phyloP scores from a whole-genome alignment of 1,140 invertebrate genomes.

The Anoplophora glabripennis region DNA sequence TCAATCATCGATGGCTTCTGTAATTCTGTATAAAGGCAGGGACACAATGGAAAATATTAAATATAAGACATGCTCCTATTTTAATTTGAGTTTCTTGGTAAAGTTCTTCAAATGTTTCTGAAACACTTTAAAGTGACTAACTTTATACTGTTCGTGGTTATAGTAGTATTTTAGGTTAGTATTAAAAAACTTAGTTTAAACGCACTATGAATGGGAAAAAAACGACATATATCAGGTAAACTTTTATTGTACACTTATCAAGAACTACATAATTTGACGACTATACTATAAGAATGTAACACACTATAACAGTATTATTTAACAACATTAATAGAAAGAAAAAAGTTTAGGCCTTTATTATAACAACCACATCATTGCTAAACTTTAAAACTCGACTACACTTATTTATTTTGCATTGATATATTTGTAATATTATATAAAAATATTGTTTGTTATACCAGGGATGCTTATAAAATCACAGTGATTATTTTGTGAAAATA shows the following conservation, averaged over 20 bases:
- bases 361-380: conserved; percentile 20
- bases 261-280: conserved; percentile 28
- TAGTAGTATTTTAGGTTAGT: too few relatives aligned
- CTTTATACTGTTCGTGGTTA: too few relatives aligned
- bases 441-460: conserved; percentile 22
- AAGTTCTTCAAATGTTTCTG: too few relatives aligned
- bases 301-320: conserved; percentile 31
- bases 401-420: conserved; percentile 21
- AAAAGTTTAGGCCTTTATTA: conserved; percentile 30
- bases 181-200: too few relatives aligned
- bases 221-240: background rate
- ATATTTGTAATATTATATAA: conserved; percentile 22
- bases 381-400: conserved; percentile 15
- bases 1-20: too few relatives aligned
- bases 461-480: conserved; percentile 2
- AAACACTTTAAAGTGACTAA: too few relatives aligned
- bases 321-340: conserved; percentile 31
- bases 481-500: conserved; percentile 17
- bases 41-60: too few relatives aligned
- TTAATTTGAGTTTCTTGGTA: too few relatives aligned
- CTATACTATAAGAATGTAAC: conserved; percentile 28
- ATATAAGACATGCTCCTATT: too few relatives aligned
- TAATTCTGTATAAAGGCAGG: too few relatives aligned
- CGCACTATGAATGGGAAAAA: too few relatives aligned
- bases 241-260: conserved; percentile 29